Conservation (phyloP, 2,888 invertebrate genomes). For the Eretmocerus hayati region DNA sequence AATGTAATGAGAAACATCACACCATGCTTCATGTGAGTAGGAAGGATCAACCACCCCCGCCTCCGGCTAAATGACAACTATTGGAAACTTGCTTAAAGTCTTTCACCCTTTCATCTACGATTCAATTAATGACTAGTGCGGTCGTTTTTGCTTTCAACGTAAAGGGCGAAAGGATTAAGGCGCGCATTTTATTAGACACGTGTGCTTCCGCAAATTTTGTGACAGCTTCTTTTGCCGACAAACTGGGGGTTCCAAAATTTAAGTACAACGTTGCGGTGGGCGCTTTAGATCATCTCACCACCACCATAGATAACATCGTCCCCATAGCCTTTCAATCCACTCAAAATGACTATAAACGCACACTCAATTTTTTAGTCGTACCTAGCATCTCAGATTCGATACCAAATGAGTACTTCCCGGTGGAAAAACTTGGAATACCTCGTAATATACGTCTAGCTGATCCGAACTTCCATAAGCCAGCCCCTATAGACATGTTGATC, state of each 20-base stretch:
- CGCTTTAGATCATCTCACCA: background rate
- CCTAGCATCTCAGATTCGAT: background rate
- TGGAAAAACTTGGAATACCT: background rate
- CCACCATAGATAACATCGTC: background rate
- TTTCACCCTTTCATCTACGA: background rate
- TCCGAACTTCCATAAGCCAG: constrained; percentile 18
- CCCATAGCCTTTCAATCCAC: background rate
- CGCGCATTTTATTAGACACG: background rate
- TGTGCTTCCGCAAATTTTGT: constrained; percentile 2
- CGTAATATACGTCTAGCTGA: constrained; percentile 10
- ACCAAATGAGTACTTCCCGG: background rate
- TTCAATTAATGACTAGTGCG: constrained; percentile 4
- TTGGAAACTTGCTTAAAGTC: background rate
- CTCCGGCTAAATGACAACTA: background rate
- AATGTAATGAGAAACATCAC: background rate
- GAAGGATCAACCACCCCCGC: background rate
- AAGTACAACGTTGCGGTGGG: background rate
- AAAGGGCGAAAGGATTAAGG: background rate
- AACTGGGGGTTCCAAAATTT: background rate
- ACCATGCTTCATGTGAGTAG: background rate
- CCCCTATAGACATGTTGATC: constrained; percentile 16
- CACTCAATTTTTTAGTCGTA: background rate
- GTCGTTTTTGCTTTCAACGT: background rate
- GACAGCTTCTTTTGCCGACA: background rate
- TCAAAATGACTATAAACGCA: background rate